Base-by-base conservation (phyloP, 2,797 vertebrate genomes). In the Sphenopsis melanotis region DNA sequence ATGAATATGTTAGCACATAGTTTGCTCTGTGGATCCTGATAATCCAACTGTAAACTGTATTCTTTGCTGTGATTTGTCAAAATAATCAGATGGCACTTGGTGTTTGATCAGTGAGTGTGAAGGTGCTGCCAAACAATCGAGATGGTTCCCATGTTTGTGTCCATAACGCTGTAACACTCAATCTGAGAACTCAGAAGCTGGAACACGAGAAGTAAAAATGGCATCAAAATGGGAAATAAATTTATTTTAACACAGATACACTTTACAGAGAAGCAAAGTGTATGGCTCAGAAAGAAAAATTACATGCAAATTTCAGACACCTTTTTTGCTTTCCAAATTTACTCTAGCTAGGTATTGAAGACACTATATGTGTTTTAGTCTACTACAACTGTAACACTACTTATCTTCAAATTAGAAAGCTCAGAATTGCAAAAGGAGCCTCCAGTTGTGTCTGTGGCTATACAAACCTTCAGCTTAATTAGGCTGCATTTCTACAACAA, bases 1-100 rank as follows among this genome's bases (percentile, higher is more conserved):
- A 88, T 86, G 80, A 96, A 94, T 94, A 93, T 53, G 66, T 88
- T 92, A 92, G 77, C 92, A 88, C 79, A 36, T 42, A 41, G 46
- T 92, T 92, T 92, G 66, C 88, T 93, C 89, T 93, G 87, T 91
- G 85, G 89, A 86, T 96, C 77, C 89, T 91, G 90, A 93, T 91
- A 95, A 94, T 82, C 77, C 60, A 69, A 74, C 77, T 93, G 59
- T 64, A 88, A 97, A 93, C 82, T 93, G 66, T 34, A 72, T 88
- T 86, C 87, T 94, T 93, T 79, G 74, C 85, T 86, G 84, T 76
- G 91, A 90, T 96, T 94, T 96, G 82, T 90, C 83, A 76, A 63
- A 95, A 69, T 78, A 83, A 93, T 96, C 92, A 93, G 85, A 90
- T 91, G 87, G 85, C 70, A 84, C 74, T 91, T 77, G 44, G 83